A percentile compares a stretch with the other conserved stretches of the same genome.
Conservation (phyloP, 1,140 invertebrate species). For the Potamilus streckersoni region DNA sequence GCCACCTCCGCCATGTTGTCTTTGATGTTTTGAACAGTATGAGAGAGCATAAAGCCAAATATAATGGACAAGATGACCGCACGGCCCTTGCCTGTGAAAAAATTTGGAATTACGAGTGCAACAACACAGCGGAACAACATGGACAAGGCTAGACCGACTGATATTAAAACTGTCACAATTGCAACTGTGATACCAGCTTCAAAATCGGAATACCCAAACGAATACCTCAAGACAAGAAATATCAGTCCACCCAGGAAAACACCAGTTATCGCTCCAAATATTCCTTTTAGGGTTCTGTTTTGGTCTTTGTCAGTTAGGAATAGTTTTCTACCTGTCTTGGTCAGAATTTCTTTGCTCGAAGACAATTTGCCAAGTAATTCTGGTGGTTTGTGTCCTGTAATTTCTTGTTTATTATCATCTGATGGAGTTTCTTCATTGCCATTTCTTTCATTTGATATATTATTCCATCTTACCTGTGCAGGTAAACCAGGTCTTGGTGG, state of each 20-base stretch:
- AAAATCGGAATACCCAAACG: slow-evolving; percentile 13
- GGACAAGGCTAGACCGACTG: slow-evolving; percentile 12
- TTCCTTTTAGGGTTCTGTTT: slow-evolving; percentile 15
- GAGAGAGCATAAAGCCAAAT: slow-evolving; percentile 13
- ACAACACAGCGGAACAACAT: slow-evolving; percentile 12
- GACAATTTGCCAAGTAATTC: background rate
- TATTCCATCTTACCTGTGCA: slow-evolving; percentile 3
- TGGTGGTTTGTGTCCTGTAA: background rate
- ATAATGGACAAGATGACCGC: slow-evolving; percentile 18
- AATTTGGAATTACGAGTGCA: slow-evolving; percentile 16
- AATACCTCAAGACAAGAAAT: slow-evolving; percentile 9
- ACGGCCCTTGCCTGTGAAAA: slow-evolving; percentile 16
- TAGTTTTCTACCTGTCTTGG: slow-evolving; percentile 1
- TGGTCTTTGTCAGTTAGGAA: slow-evolving; percentile 20
- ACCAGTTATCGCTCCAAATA: slow-evolving; percentile 11
- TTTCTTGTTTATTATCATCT: background rate
- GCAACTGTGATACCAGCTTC: slow-evolving; percentile 12
- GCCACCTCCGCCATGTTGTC: slow-evolving; percentile 20
- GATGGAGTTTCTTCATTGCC: background rate
- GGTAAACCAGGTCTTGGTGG: slow-evolving; percentile 3
- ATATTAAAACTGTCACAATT: slow-evolving; percentile 8
- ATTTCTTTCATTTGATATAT: background rate
- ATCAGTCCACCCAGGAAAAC: slow-evolving; percentile 7
- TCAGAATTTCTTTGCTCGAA: background rate
- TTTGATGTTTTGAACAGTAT: slow-evolving; percentile 18